phyloP scores from a whole-genome alignment of 2,888 invertebrate species.

The Acanthosoma haemorrhoidale region DNA sequence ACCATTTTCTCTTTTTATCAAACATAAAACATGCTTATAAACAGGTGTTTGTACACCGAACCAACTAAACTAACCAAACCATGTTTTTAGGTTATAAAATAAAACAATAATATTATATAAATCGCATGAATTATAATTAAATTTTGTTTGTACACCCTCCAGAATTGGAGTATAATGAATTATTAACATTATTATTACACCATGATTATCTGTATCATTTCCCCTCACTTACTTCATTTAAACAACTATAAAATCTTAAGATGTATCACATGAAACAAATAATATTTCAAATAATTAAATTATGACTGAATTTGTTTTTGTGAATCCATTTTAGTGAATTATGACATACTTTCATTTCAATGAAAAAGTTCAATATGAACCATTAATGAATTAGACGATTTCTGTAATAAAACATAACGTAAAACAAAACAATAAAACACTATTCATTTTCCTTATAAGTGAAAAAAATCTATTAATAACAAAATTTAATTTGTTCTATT shows the following conservation, averaged over 20 bases:
- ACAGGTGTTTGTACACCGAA: too few relatives aligned
- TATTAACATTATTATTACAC: conserved; percentile 1
- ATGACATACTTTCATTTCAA: too few relatives aligned
- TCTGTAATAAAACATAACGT: not conserved
- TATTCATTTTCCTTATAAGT: not conserved
- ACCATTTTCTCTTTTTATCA: too few relatives aligned
- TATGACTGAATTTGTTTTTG: too few relatives aligned
- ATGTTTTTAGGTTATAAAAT: not conserved
- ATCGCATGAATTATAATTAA: conserved; percentile 11
- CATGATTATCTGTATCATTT: not conserved
- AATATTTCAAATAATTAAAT: not conserved
- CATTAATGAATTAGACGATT: not conserved
- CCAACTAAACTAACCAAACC: too few relatives aligned
- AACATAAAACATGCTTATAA: too few relatives aligned
- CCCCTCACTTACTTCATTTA: not conserved
- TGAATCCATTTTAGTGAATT: too few relatives aligned
- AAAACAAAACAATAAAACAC: conserved; percentile 2
- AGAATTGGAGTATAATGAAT: not conserved
- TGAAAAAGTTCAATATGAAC: conserved; percentile 22
- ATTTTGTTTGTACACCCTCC: conserved; percentile 12
- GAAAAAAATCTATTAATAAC: conserved; percentile 4
- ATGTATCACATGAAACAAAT: not conserved
- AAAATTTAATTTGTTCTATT: conserved; percentile 7
- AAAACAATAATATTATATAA: not conserved
- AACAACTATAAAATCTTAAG: conserved; percentile 2